Conservation (phyloP, 2,888 invertebrate genomes). For the Cryptus viduatorius region DNA sequence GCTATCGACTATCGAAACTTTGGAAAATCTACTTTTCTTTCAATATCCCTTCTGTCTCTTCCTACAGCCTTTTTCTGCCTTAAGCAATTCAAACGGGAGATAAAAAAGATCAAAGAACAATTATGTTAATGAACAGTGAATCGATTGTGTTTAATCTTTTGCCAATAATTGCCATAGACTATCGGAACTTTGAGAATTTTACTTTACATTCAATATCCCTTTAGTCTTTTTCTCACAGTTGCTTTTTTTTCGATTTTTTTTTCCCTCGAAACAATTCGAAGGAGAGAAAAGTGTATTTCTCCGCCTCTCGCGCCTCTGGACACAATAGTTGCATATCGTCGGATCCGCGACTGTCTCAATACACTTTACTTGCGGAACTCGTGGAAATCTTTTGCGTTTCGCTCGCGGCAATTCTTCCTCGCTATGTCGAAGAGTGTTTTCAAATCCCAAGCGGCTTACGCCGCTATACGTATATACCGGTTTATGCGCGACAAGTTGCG, state of each 20-base stretch:
- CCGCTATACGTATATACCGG: neutral
- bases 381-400: neutral
- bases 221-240: too few species aligned
- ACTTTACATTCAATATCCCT: too few species aligned
- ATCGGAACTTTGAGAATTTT: neutral
- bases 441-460: constrained; percentile 3
- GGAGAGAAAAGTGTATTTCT: neutral
- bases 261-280: neutral
- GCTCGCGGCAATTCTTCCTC: constrained; percentile 2
- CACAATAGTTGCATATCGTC: neutral
- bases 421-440: neutral
- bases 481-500: constrained; percentile 7
- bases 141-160: too few species aligned
- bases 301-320: neutral
- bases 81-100: too few species aligned
- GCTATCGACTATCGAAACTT: too few species aligned
- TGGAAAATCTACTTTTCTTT: too few species aligned
- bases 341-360: neutral
- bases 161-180: neutral
- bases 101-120: too few species aligned
- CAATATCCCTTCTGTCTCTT: too few species aligned
- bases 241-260: neutral
- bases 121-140: too few species aligned
- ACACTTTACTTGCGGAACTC: neutral
- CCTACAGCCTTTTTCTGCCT: too few species aligned